phyloP scores from a whole-genome alignment of 2,888 invertebrate species.

The Xestia c-nigrum region DNA sequence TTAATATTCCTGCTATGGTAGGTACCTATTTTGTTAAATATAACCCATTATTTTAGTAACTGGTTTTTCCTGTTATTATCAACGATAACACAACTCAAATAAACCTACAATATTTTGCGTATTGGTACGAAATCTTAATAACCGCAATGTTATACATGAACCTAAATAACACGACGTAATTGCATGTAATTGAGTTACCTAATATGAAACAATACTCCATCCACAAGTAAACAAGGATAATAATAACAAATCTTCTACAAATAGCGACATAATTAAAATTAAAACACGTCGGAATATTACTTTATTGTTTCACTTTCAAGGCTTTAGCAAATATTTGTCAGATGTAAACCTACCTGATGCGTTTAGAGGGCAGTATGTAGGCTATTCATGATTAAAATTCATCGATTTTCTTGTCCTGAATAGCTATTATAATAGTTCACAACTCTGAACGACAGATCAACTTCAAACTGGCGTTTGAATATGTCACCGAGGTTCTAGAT shows the following conservation, averaged over 20 bases:
- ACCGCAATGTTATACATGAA: not conserved
- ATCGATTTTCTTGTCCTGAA: slow-evolving; percentile 37
- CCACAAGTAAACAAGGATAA: slow-evolving; percentile 36
- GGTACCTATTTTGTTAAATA: slow-evolving; percentile 7
- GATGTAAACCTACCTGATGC: slow-evolving; percentile 31
- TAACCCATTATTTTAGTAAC: slow-evolving; percentile 9
- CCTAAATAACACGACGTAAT: slow-evolving; percentile 18
- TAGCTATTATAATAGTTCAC: not conserved
- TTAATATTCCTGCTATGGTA: slow-evolving; percentile 14
- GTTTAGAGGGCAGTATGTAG: slow-evolving; percentile 18
- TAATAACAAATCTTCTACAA: slow-evolving; percentile 53
- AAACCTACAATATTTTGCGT: not conserved
- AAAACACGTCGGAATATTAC: slow-evolving; percentile 33
- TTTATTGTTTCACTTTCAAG: slow-evolving; percentile 52
- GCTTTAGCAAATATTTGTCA: slow-evolving; percentile 52
- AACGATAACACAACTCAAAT: not conserved
- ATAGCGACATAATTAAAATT: slow-evolving; percentile 45
- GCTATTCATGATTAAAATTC: slow-evolving; percentile 21
- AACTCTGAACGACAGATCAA: slow-evolving; percentile 18
- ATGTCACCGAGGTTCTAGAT: slow-evolving; percentile 2
- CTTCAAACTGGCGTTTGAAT: slow-evolving; percentile 24
- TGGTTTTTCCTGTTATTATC: slow-evolving; percentile 36
- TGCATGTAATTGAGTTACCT: slow-evolving; percentile 34
- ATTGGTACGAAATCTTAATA: not conserved
- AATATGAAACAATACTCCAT: slow-evolving; percentile 37